A percentile compares a stretch with the other conserved stretches of the same genome.
phyloP scores from a whole-genome alignment of 2,888 invertebrate genomes.

The Pyrrhia umbra region DNA sequence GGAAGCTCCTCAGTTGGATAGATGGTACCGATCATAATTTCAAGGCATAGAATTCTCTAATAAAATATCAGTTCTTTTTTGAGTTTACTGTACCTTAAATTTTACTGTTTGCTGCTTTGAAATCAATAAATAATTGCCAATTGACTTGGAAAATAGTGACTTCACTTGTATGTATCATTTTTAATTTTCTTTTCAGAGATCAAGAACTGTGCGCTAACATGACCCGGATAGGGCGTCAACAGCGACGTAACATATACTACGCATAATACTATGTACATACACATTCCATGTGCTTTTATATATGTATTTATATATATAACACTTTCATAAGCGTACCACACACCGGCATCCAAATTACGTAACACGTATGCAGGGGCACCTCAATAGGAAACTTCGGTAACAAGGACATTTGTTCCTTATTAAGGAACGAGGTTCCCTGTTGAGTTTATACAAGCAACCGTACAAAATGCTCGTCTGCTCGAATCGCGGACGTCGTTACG shows the following conservation, averaged over 20 bases:
- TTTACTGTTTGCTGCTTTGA: too few relatives aligned
- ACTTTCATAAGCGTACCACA: constrained; percentile 1
- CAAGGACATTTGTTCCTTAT: background rate
- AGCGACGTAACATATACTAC: constrained; percentile 68
- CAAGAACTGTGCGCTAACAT: constrained; percentile 95
- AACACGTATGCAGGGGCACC: background rate
- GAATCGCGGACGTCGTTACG: too few relatives aligned
- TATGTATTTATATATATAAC: background rate
- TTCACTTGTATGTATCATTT: background rate
- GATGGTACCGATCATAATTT: too few relatives aligned
- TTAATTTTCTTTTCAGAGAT: constrained; percentile 90
- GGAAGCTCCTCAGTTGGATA: too few relatives aligned
- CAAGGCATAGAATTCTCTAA: too few relatives aligned
- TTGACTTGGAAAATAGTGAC: too few relatives aligned
- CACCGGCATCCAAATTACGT: background rate
- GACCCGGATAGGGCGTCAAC: constrained; percentile 86
- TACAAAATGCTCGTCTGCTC: too few relatives aligned
- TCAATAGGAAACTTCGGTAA: background rate
- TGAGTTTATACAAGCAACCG: background rate
- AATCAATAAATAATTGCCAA: too few relatives aligned
- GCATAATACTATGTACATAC: constrained; percentile 40
- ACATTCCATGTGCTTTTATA: constrained; percentile 44
- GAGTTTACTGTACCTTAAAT: too few relatives aligned
- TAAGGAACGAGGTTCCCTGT: background rate
- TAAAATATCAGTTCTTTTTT: too few relatives aligned